Percentiles rank a stretch among this genome's conserved stretches.
Conservation (phyloP, 1,140 invertebrate species). For the Leptopilina clavipes region DNA sequence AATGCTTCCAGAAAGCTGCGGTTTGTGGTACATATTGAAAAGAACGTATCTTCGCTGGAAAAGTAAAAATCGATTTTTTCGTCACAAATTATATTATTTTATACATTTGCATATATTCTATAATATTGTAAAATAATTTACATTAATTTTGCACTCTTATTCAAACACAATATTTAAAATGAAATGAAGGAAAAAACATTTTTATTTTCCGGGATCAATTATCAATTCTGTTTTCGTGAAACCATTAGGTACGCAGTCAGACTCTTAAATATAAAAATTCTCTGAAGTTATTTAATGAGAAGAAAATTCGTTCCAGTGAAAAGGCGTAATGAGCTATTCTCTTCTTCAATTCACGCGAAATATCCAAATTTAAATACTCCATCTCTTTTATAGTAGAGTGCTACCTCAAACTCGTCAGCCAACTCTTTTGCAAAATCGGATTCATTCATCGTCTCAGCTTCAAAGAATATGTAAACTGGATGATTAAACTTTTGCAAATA, state of each 20-base stretch:
- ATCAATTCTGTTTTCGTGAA: background rate
- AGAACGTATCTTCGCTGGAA: too few species aligned
- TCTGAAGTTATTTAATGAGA: background rate
- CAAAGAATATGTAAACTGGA: slow-evolving; percentile 2
- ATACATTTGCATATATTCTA: too few species aligned
- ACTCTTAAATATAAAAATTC: background rate
- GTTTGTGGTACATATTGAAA: too few species aligned
- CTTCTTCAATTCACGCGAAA: background rate
- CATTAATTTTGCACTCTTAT: too few species aligned
- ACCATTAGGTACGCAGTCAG: background rate
- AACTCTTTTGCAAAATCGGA: background rate
- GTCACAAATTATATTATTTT: too few species aligned
- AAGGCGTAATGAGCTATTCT: slow-evolving; percentile 23
- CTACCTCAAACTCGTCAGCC: background rate
- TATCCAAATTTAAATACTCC: slow-evolving; percentile 23
- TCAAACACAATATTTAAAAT: background rate
- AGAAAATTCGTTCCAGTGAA: background rate
- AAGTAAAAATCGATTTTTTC: too few species aligned
- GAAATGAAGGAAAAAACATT: too few species aligned
- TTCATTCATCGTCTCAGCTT: background rate
- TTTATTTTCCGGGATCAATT: background rate
- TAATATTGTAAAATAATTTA: too few species aligned
- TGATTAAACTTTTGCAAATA: background rate
- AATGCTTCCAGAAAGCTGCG: too few species aligned
- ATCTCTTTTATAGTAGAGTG: background rate